Conservation (phyloP, 2,888 invertebrate genomes). For the Melieria omissa region DNA sequence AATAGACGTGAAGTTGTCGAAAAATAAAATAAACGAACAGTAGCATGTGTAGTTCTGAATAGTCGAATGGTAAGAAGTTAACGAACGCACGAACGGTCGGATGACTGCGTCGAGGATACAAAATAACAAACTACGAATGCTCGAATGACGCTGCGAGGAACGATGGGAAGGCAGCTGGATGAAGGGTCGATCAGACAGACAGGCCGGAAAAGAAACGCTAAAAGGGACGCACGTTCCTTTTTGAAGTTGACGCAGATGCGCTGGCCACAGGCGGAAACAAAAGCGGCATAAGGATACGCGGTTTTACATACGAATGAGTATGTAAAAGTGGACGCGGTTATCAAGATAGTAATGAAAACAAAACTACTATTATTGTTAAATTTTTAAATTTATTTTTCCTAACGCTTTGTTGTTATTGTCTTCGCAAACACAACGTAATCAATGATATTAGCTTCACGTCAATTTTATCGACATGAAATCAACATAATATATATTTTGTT, state of each 20-base stretch:
- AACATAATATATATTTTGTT: not conserved
- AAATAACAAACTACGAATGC: not conserved
- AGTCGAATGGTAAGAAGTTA: too few relatives aligned
- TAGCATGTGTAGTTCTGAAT: not conserved
- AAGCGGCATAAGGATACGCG: not conserved
- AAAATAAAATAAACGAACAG: not conserved
- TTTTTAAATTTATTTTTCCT: not conserved
- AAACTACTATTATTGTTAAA: not conserved
- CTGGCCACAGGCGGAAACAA: not conserved
- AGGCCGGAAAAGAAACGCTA: not conserved
- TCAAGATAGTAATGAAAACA: not conserved
- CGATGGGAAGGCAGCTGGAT: too few relatives aligned
- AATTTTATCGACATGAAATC: not conserved
- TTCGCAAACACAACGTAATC: not conserved
- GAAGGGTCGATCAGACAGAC: too few relatives aligned
- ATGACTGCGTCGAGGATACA: not conserved
- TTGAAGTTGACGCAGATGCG: not conserved
- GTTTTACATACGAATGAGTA: not conserved
- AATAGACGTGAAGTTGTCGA: not conserved
- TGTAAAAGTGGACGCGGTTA: not conserved
- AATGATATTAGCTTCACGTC: not conserved
- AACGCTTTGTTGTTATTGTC: not conserved
- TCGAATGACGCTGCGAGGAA: too few relatives aligned
- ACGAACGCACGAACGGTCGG: not conserved
- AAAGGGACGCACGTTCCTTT: slow-evolving; percentile 1